Percentiles rank a stretch among this genome's conserved stretches.
Conservation (phyloP, 2,113 vertebrate genomes). For the Cyanoramphus novaezelandiae region DNA sequence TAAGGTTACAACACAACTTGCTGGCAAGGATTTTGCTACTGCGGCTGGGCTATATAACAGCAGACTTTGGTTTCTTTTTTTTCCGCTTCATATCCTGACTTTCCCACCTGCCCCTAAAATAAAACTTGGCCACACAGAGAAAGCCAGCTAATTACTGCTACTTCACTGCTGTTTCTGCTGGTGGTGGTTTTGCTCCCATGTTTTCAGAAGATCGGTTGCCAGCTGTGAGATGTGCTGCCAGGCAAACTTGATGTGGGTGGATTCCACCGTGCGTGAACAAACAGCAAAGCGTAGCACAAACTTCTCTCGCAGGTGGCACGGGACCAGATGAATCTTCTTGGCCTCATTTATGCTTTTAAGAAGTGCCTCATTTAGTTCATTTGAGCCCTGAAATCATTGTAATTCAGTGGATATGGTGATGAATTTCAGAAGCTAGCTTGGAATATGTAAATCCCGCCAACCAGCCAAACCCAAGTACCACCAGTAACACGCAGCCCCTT, state of each 20-base stretch:
- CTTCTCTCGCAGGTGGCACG: conserved; percentile 80
- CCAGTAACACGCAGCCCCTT: neutral
- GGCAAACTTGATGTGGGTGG: conserved; percentile 81
- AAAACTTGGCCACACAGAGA: neutral
- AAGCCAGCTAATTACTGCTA: neutral
- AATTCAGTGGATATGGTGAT: neutral
- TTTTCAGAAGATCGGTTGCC: conserved; percentile 77
- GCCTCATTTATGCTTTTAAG: conserved; percentile 84
- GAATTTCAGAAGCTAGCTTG: neutral
- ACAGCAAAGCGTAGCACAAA: conserved; percentile 91
- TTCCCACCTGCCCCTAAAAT: conserved; percentile 21
- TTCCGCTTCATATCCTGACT: neutral
- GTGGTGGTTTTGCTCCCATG: conserved; percentile 17
- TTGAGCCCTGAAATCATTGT: conserved; percentile 79
- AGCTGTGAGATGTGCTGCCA: conserved; percentile 87
- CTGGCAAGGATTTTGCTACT: conserved; percentile 4
- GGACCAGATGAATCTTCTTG: conserved; percentile 91
- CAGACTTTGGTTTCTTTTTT: neutral
- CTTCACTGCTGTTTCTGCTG: neutral
- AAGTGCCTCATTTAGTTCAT: conserved; percentile 85
- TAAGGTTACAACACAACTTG: neutral
- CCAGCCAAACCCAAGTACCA: neutral
- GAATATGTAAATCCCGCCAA: neutral
- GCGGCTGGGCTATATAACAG: conserved; percentile 6
- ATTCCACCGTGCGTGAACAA: conserved; percentile 82